Conservation (phyloP, 2,797 vertebrate genomes). For the Neomorphus geoffroyi region DNA sequence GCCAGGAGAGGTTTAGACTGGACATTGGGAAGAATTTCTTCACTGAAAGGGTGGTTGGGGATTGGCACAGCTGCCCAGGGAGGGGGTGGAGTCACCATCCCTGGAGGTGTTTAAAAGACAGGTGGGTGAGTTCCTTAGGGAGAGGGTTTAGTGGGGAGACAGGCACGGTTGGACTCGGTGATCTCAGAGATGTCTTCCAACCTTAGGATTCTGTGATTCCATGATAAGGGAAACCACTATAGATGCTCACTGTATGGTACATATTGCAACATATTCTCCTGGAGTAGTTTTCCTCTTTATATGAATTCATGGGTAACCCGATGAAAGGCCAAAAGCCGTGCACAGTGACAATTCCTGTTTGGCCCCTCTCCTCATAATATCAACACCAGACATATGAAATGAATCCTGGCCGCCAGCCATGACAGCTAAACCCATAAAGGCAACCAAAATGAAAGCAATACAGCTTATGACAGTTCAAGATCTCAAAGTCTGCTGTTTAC, state of each 20-base stretch:
- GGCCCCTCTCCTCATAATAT: neutral
- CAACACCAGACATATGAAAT: neutral
- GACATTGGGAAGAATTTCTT: no score
- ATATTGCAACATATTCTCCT: neutral
- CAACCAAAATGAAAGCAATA: neutral
- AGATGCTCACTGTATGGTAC: neutral
- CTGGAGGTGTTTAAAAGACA: no score
- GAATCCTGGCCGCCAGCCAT: rapidly evolving
- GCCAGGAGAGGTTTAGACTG: no score
- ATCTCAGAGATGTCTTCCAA: no score
- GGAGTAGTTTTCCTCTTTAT: neutral
- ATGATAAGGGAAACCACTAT: neutral
- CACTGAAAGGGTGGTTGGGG: no score
- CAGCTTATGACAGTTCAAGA: neutral
- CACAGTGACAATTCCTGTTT: neutral
- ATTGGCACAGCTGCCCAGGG: no score
- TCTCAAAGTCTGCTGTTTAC: neutral
- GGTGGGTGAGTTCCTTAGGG: no score
- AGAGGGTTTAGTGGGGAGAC: no score
- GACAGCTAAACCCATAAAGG: neutral
- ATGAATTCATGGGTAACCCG: neutral
- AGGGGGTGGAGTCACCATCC: no score
- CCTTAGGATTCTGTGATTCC: no score
- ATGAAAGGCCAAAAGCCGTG: neutral
- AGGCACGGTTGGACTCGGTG: no score